A percentile compares a stretch with the other conserved stretches of the same genome.
These are phyloP conservation scores for Arenaria interpres DNA, from an alignment of 2,113 vertebrate species.

Conservation along the genomic window DNA sequence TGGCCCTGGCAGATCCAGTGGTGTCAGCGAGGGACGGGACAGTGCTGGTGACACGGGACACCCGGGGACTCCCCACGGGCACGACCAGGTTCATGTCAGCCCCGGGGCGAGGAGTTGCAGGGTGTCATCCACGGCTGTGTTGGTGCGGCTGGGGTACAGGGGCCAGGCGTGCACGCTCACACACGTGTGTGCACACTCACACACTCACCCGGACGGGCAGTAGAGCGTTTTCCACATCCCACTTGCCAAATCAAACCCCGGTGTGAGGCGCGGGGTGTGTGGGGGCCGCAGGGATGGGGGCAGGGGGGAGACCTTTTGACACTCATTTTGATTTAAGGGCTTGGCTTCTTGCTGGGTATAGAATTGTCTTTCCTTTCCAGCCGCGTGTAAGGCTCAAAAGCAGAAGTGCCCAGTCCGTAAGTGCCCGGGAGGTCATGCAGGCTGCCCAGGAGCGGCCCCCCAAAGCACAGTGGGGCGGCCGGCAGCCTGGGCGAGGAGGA, in stretches of 20 bases:
- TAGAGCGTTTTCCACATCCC: background rate
- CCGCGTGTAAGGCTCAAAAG: slow-evolving; percentile 90
- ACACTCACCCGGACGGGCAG: background rate
- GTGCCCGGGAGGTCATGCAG: slow-evolving; percentile 79
- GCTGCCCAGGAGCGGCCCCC: slow-evolving; percentile 78
- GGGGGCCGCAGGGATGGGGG: background rate
- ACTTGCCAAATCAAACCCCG: background rate
- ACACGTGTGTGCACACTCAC: background rate
- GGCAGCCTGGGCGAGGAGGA: slow-evolving; percentile 75
- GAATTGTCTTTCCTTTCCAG: slow-evolving; percentile 83
- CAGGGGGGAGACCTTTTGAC: background rate
- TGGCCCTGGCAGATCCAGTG: background rate
- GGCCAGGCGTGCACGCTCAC: background rate
- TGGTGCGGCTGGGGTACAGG: background rate
- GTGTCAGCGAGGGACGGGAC: rapidly evolving
- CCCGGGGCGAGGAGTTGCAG: no score
- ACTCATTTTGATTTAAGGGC: slow-evolving; percentile 71
- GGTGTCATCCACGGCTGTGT: background rate
- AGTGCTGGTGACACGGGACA: background rate
- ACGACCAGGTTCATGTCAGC: background rate
- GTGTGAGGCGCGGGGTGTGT: background rate
- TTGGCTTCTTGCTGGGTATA: slow-evolving; percentile 76
- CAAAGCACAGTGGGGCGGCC: slow-evolving; percentile 78
- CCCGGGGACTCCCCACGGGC: rapidly evolving
- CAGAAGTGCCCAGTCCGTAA: slow-evolving; percentile 85